Base-by-base conservation (phyloP, 2,888 invertebrate species). In the Melanophora roralis region DNA sequence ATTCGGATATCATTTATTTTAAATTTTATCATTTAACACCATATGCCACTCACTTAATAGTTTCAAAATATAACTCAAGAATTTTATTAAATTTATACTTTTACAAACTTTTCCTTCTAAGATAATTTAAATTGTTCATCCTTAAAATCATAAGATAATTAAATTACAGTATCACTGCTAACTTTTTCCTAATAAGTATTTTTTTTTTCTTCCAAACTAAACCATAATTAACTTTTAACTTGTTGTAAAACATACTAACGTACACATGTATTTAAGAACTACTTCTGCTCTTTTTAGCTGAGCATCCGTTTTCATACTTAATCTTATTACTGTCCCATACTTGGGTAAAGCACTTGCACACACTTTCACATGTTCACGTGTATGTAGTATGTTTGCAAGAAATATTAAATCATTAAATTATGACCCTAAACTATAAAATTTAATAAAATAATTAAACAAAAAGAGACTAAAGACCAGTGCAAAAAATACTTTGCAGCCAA, bases 391-490 rank as follows among this genome's bases (percentile, higher is more conserved):
- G 23, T 43, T 60, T 51, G 49, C 3, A 60, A 60, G 65, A 23
- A 71, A 69, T 71, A 74, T 79, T 71, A 67, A 74, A 67, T 79
- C 75, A 75, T 79, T 79, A 47, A 75, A 79, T 79, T 79, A 79
- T 71, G 74, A 71, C 71, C 75, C 79, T 71, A 67, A 71, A 79
- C 79, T 75, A 67, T 60, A 40, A 75, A 79, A 79, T 79, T 79
- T 75, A 65, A 74, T 67, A 71, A 75, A 9, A 51, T 36, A 65
- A 53, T 47, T 67, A 71, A 2, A 23, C 49, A 43, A 45, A 11
- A 12, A 53, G 16, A 49, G 49, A 3, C 9, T 16, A 34, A 34
- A 0, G 11, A 19, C 45, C 19, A 60, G 9, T 12, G 14, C 9
- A 51, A 14, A 47, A 57, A 34, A 64, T 19, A 1, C 32, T 57